Percentiles rank a stretch among this genome's conserved stretches.
Conservation (phyloP, 2,797 vertebrate genomes). For the Hoplostethus atlanticus region DNA sequence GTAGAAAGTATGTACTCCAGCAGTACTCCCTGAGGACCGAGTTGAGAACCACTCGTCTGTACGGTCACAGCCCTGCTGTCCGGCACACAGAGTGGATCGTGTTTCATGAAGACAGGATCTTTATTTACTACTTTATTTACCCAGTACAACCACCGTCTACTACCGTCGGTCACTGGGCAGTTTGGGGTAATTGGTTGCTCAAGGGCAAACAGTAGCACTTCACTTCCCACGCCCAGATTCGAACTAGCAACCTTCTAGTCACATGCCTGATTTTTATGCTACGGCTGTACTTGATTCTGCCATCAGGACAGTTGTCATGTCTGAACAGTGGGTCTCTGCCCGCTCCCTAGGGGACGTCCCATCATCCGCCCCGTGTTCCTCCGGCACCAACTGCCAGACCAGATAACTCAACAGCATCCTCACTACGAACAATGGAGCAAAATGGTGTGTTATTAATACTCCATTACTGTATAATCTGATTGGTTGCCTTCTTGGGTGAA, state of each 20-base stretch:
- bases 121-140: too few relatives aligned
- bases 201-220: constrained; percentile 1
- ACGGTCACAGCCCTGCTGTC: too few relatives aligned
- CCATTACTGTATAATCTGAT: too few relatives aligned
- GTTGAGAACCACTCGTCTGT: too few relatives aligned
- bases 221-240: constrained; percentile 1
- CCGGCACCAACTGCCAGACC: constrained; percentile 23
- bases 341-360: constrained; percentile 25
- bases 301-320: background rate
- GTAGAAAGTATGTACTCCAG: too few relatives aligned
- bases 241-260: background rate
- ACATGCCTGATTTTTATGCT: constrained; percentile 20
- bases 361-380: constrained; percentile 44
- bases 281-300: constrained; percentile 11
- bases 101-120: too few relatives aligned
- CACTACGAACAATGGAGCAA: background rate
- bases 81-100: too few relatives aligned
- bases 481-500: background rate
- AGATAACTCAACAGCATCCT: constrained; percentile 28
- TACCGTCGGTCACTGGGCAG: background rate
- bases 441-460: background rate
- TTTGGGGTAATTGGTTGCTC: constrained; percentile 3
- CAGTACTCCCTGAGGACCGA: too few relatives aligned
- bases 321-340: background rate
- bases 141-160: background rate